Evolutionary conservation across 2,888 invertebrate species (phyloP), one percentile per base, ranked within the genome.

Genomic region (Drosophila prostipennis): DNA sequence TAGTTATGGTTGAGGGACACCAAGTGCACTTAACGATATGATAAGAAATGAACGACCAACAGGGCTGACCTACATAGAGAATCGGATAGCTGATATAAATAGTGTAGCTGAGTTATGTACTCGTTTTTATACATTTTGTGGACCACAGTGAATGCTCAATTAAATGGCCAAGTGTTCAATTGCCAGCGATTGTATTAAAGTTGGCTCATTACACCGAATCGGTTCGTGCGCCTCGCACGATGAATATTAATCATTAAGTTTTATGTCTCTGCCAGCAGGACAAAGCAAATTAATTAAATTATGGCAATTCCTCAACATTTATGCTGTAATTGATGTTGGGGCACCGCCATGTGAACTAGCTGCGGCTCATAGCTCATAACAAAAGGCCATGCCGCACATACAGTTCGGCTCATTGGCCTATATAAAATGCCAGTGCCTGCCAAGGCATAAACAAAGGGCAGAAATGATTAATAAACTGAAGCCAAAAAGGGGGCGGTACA

Each of bases 21-120:
- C 85, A 87, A 81, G 82, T 85, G 87, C 85, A 81, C 85, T 85
- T 76, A 79, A 87, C 67, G 82, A 78, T 78, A 81, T 87, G 87
- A 87, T 78, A 81, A 72, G 78, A 78, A 68, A 45, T 37, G 68
- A 52, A 39, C n/a, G 37, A 14, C 36, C 67, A 32, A 43, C 19
- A 26, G 68, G 45, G 46, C 51, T 73, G 70, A 60, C 72, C 61
- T 26, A 70, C 32, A 60, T 70, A 42, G 23, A 36, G 39, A 48
- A 53, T 46, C 48, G 14, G 51, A 63, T 40, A 61, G 74, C 80
- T 72, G 80, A 86, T 76, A 73, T 40, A 29, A 29, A 29, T 29
- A 29, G 55, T 51, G 14, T 26, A 45, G n/a, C 52, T 48, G 46
- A 34, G 43, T 61, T 54, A 65, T 53, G 11, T 42, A 43, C 36